These are phyloP conservation scores for Stercorarius parasiticus DNA, from an alignment of 2,113 vertebrate genomes.

Conservation along the genomic window DNA sequence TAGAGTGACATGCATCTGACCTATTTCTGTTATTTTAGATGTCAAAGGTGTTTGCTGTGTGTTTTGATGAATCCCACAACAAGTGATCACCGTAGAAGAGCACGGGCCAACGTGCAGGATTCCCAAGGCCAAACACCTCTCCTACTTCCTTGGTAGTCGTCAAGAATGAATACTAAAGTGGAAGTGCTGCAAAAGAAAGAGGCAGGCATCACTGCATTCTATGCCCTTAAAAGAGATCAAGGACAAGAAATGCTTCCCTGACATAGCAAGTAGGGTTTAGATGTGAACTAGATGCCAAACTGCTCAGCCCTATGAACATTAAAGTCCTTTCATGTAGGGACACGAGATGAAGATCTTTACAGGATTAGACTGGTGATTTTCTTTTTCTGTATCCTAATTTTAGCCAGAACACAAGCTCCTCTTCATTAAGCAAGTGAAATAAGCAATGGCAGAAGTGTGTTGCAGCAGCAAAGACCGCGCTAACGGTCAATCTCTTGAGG, in stretches of 20 bases:
- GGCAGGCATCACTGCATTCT: background rate
- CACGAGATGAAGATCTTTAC: background rate
- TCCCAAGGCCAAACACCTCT: background rate
- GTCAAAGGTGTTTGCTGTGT: background rate
- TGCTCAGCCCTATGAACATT: background rate
- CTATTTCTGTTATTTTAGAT: background rate
- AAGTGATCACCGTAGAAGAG: background rate
- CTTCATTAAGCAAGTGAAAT: background rate
- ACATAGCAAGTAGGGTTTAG: background rate
- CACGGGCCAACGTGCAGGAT: fast-evolving
- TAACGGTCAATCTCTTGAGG: background rate
- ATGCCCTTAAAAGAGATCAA: background rate
- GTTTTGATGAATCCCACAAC: background rate
- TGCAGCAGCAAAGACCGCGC: background rate
- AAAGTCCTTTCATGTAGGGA: background rate
- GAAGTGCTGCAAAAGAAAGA: background rate
- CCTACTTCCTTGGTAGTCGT: background rate
- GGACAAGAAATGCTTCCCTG: background rate
- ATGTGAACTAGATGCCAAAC: background rate
- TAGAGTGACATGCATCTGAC: background rate
- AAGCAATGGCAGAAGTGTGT: background rate
- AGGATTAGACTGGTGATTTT: background rate
- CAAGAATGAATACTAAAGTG: background rate
- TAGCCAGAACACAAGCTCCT: background rate
- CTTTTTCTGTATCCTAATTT: background rate